Conservation (phyloP, 2,888 invertebrate genomes). For the Oxyteleia sp. region DNA sequence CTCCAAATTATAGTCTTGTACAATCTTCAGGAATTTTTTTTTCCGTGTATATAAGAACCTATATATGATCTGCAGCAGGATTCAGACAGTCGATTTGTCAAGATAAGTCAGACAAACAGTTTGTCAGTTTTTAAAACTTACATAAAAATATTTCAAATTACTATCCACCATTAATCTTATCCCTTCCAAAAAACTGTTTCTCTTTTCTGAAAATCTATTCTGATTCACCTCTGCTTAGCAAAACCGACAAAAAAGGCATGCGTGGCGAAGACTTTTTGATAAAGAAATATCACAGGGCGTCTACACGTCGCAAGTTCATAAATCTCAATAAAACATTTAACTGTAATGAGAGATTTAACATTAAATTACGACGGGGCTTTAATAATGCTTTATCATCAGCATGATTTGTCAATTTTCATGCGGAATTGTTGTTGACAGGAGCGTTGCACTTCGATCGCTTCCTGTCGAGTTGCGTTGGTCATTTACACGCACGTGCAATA, state of each 20-base stretch:
- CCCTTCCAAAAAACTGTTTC: no score
- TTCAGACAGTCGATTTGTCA: no score
- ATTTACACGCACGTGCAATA: conserved; percentile 52
- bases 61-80: no score
- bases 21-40: no score
- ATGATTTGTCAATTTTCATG: conserved; percentile 61
- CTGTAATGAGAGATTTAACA: conserved; percentile 27
- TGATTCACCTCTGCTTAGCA: not conserved
- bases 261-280: conserved; percentile 13
- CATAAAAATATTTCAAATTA: no score
- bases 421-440: conserved; percentile 57
- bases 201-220: conserved; percentile 3
- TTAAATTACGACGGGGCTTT: conserved; percentile 40
- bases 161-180: no score
- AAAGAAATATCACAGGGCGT: conserved; percentile 31
- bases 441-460: conserved; percentile 53
- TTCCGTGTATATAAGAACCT: no score
- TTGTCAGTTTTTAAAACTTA: no score
- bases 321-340: conserved; percentile 38
- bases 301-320: conserved; percentile 12
- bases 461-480: conserved; percentile 46
- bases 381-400: conserved; percentile 46
- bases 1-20: no score
- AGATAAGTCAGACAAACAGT: no score
- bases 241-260: not conserved